A percentile compares a stretch with the other conserved stretches of the same genome.
phyloP scores from a whole-genome alignment of 2,888 invertebrate genomes.

The Polymixis flavicincta region DNA sequence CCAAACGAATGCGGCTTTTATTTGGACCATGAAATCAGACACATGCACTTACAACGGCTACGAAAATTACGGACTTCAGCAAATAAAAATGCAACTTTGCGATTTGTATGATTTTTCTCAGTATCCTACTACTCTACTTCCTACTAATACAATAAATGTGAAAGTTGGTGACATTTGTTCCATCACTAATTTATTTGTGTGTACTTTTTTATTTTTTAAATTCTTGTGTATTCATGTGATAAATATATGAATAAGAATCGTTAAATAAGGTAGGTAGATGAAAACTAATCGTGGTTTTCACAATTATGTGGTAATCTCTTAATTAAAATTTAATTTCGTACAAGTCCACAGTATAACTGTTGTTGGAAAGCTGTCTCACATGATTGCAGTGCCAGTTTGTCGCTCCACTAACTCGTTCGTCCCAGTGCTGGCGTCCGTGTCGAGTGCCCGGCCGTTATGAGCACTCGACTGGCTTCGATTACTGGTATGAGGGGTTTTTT shows the following conservation, averaged over 20 bases:
- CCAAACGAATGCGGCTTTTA: constrained; percentile 62
- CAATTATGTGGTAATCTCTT: too few relatives aligned
- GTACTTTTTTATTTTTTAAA: too few relatives aligned
- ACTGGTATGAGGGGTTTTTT: constrained; percentile 32
- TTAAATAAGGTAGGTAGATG: too few relatives aligned
- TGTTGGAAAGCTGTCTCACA: constrained; percentile 60
- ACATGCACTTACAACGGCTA: constrained; percentile 47
- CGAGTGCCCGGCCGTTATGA: constrained; percentile 44
- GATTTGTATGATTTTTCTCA: background rate
- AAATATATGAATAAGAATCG: too few relatives aligned
- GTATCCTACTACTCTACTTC: too few relatives aligned
- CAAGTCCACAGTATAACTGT: constrained; percentile 15
- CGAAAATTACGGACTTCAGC: constrained; percentile 45
- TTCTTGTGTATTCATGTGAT: too few relatives aligned
- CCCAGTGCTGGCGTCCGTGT: constrained; percentile 48
- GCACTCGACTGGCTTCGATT: constrained; percentile 32
- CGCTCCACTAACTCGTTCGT: constrained; percentile 59
- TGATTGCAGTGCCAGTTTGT: constrained; percentile 46
- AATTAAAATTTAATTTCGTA: too few relatives aligned
- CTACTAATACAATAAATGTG: too few relatives aligned
- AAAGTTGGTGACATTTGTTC: too few relatives aligned
- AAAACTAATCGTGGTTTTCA: too few relatives aligned
- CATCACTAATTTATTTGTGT: too few relatives aligned
- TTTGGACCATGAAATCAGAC: constrained; percentile 76
- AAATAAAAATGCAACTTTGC: background rate